phyloP scores from a whole-genome alignment of 2,888 invertebrate species.

The Meteorus cinctellus region DNA sequence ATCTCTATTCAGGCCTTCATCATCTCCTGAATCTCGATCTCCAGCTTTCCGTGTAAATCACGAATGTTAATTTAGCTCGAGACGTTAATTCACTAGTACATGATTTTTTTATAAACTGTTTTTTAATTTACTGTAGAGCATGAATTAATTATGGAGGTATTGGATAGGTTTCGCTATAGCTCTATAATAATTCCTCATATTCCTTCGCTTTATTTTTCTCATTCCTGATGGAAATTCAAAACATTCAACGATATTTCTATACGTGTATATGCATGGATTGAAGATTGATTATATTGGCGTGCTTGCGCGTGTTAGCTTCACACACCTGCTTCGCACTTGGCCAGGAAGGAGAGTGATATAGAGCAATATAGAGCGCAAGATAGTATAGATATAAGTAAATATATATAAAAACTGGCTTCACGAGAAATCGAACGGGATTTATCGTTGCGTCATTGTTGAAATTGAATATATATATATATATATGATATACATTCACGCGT shows the following conservation, averaged over 20 bases:
- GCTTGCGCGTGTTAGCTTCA: conserved; percentile 13
- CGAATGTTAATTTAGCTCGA: conserved; percentile 45
- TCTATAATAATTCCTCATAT: not conserved
- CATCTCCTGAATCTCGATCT: conserved; percentile 13
- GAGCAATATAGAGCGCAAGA: conserved; percentile 17
- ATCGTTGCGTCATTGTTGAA: conserved; percentile 18
- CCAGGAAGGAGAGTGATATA: conserved; percentile 34
- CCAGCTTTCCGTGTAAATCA: conserved; percentile 43
- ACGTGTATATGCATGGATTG: not conserved
- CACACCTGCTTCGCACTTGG: conserved; percentile 6
- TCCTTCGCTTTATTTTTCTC: not conserved
- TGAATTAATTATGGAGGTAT: conserved; percentile 12
- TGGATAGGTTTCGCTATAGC: no score
- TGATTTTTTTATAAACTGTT: conserved; percentile 14
- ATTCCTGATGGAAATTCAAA: not conserved
- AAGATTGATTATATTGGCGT: not conserved
- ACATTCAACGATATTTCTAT: not conserved
- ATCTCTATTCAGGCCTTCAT: conserved; percentile 17
- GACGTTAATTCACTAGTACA: conserved; percentile 44
- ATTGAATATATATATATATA: conserved; percentile 1
- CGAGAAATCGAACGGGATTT: conserved; percentile 33
- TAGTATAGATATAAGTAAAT: not conserved
- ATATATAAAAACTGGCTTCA: conserved; percentile 13
- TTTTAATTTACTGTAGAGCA: not conserved
- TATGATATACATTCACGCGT: not conserved